Conservation (phyloP, 2,888 invertebrate species). For the Leptopilina myrica region DNA sequence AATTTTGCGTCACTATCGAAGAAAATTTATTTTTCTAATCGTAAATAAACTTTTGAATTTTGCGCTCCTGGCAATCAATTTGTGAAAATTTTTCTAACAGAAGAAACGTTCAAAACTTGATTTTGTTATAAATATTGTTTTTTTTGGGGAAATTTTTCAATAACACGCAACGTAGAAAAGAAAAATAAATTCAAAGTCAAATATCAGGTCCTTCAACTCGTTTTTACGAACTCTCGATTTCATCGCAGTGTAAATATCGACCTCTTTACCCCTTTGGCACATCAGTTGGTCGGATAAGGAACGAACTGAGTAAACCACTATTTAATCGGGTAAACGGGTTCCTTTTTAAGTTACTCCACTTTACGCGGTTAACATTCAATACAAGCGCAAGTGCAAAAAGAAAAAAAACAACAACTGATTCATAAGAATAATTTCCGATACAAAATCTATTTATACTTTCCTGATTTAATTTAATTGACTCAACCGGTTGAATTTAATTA, state of each 20-base stretch:
- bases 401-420: slow-evolving; percentile 26
- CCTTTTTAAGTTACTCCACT: slow-evolving; percentile 39
- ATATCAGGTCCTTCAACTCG: slow-evolving; percentile 46
- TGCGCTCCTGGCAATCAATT: no score
- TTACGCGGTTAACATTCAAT: slow-evolving; percentile 49
- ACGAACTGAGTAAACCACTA: slow-evolving; percentile 47
- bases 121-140: background rate
- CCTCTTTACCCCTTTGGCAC: slow-evolving; percentile 55
- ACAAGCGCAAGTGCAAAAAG: slow-evolving; percentile 43
- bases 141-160: background rate
- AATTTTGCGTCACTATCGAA: no score
- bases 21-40: no score
- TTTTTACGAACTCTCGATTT: slow-evolving; percentile 55
- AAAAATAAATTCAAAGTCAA: background rate
- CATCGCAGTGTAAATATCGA: slow-evolving; percentile 49
- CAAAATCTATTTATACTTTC: no score
- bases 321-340: slow-evolving; percentile 43
- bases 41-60: no score
- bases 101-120: no score
- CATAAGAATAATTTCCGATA: background rate
- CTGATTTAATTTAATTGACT: no score
- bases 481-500: background rate
- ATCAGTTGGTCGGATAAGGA: slow-evolving; percentile 48
- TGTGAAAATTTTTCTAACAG: no score
- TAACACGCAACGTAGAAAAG: no score